phyloP scores from a whole-genome alignment of 37 sponge, comb jelly and placozoan species.

The Eunapius fragilis region DNA sequence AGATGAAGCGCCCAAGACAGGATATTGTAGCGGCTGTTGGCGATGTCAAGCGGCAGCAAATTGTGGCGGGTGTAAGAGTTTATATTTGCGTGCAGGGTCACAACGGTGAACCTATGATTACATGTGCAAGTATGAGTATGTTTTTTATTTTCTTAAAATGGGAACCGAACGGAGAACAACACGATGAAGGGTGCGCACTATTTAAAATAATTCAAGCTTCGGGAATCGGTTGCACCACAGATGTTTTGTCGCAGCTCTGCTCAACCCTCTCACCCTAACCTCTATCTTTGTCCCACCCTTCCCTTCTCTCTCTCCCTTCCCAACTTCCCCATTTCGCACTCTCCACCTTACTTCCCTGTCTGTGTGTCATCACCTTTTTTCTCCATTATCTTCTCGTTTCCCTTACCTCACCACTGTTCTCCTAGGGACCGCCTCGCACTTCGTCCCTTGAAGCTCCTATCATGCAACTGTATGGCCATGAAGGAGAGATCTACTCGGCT shows the following conservation, averaged over 20 bases:
- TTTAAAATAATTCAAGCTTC: neutral
- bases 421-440: conserved; percentile 86
- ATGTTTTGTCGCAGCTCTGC: too few species aligned
- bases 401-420: too few species aligned
- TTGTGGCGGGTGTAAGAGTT: conserved; percentile 24
- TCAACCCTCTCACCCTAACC: too few species aligned
- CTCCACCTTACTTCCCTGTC: neutral
- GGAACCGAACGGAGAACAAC: neutral
- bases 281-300: neutral
- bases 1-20: conserved; percentile 34
- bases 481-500: conserved; percentile 38
- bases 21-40: conserved; percentile 18
- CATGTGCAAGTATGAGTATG: too few species aligned
- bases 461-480: conserved; percentile 97
- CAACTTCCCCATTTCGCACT: neutral
- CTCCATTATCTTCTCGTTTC: neutral
- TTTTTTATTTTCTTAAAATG: neutral
- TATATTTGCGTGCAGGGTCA: neutral
- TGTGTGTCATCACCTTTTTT: neutral
- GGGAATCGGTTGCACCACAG: too few species aligned
- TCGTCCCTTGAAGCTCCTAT: conserved; percentile 94
- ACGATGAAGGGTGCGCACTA: neutral
- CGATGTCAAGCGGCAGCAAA: conserved; percentile 12
- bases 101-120: too few species aligned
- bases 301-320: neutral